These are phyloP conservation scores for Ametastegia equiseti DNA, from an alignment of 2,888 invertebrate species.

Conservation along the genomic window DNA sequence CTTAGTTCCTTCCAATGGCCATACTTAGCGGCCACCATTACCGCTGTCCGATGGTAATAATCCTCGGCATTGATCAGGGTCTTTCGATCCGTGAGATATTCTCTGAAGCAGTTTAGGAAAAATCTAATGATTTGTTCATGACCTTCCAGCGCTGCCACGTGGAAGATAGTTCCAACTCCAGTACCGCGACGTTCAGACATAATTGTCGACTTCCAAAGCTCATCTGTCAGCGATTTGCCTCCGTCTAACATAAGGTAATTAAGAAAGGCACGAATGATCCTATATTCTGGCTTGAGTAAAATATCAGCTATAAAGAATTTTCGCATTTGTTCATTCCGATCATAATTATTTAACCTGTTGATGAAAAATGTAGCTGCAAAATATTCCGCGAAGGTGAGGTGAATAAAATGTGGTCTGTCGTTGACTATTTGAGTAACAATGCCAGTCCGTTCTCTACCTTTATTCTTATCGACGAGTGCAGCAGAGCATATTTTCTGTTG, in stretches of 20 bases:
- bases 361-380: conserved; percentile 8
- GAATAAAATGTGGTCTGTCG: background rate
- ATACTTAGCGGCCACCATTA: no score
- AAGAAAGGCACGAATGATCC: conserved; percentile 1
- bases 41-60: no score
- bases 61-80: no score
- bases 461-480: background rate
- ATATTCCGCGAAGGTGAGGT: conserved; percentile 5
- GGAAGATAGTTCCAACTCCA: background rate
- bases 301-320: background rate
- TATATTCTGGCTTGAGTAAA: background rate
- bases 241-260: background rate
- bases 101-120: no score
- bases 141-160: background rate
- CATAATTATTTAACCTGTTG: background rate
- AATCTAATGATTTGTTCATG: background rate
- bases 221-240: background rate
- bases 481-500: background rate
- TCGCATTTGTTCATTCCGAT: no score
- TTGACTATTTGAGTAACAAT: conserved; percentile 7
- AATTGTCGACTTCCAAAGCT: background rate
- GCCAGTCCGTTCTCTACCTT: background rate
- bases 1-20: no score
- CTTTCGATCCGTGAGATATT: no score
- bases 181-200: background rate